Base-by-base conservation (phyloP, 1,140 invertebrate genomes). In the Diuraphis noxia region DNA sequence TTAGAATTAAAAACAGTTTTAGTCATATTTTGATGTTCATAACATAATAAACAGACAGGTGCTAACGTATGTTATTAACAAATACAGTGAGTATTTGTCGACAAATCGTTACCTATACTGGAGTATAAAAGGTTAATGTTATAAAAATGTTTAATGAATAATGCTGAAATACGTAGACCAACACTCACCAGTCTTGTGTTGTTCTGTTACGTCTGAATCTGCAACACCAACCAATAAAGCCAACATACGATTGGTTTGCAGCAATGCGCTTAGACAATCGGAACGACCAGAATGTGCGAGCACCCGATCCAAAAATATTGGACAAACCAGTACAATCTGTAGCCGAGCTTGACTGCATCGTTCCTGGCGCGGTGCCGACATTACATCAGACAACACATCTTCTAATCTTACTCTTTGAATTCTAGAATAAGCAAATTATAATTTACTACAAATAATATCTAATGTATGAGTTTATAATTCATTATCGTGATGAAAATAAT, bases 301-400 rank as follows among this genome's bases (percentile, higher is more conserved):
- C 95, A 95, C 25, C 95, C 93, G 30, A 8, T 96, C 95, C 88
- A 97, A 93, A 41, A 98, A 94, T 23, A 95, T 94, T 0, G 97
- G 97, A 93, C 97, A 97, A 13, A 97, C 93, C 17, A 98, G 96
- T 13, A 97, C 95, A 77, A 98, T 96, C 93, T 97, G 97, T 19
- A 97, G 94, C 13, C 93, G 91, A 17, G 92, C 93, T 92, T 92
- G 92, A 79, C 90, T 86, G 30, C 92, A 81, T 40, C 41, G 95
- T 93, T 92, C 95, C 94, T 21, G 94, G 94, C 85, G 94, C 7
- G 95, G 93, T 72, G 95, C 94, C 92, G 94, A 94, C 49, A 95
- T 94, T 38, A 94, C 93, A 91, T 95, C 94, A 41, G 95, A 94
- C 72, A 93, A 81, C 49, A 96, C 93, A 89, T 97, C 96, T 93